Evolutionary conservation across 1,140 invertebrate genomes (phyloP), one percentile per base, ranked within the genome.

Genomic region (Penaeus vannamei): DNA sequence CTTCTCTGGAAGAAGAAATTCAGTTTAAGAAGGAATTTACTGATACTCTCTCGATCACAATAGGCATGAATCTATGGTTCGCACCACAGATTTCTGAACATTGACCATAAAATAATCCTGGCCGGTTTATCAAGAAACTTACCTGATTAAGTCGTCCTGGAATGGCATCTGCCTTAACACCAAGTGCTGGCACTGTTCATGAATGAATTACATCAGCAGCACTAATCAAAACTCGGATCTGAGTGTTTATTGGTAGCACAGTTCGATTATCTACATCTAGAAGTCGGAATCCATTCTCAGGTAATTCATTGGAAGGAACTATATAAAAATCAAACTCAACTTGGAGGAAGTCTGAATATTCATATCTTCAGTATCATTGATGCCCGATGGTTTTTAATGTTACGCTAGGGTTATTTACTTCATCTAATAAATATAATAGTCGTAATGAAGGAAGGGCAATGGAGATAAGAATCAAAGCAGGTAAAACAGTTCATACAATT

Each of bases 61-160:
- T 60, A 61, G 46, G 53, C 53, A 53, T 96, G 94, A 96, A 96
- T 85, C 94, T 95, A 93, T 96, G 96, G 93, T 96, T 96, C 84
- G 94, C 93, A 14, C 95, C 95, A 94, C 95, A 96, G 94, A 96
- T 96, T 94, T 96, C 96, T 92, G 95, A 96, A 93, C 96, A 96
- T 94, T 96, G 95, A 0, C 95, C 95, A 93, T 93, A 96, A 93
- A 94, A 95, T 92, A 95, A 90, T 77, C 95, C 95, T 61, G 94
- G 92, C 69, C 94, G 93, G 90, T 94, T 94, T 92, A 94, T 92
- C 91, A 92, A 92, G 92, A 95, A 93, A 88, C 91, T 94, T 84
- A 94, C 92, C 95, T 96, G 94, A 93, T 96, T 96, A 93, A 96
- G 92, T 64, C 95, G 95, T 0, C 95, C 95, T 32, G 95, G 95